Evolutionary conservation across 2,113 vertebrate species (phyloP).

Genomic region (Eupsittula cactorum): DNA sequence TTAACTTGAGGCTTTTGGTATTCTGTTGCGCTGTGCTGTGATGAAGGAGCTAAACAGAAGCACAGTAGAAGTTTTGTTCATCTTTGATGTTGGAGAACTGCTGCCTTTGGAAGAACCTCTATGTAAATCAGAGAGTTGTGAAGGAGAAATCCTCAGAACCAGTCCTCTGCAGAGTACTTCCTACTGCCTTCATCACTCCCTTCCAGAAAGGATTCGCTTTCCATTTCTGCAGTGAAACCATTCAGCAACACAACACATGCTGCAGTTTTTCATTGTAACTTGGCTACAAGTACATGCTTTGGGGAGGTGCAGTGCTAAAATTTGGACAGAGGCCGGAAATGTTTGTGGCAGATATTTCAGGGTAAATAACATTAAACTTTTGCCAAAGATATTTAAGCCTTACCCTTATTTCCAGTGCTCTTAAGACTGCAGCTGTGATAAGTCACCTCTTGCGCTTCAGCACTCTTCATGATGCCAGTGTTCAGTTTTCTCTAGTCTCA

Average conservation of each 20-base stretch:
- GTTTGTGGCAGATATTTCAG: not conserved
- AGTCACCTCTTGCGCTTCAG: not conserved
- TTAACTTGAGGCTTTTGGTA: not conserved
- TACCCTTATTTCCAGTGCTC: not conserved
- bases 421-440: not conserved
- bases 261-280: not conserved
- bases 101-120: not conserved
- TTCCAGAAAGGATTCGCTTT: not conserved
- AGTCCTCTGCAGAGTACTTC: not conserved
- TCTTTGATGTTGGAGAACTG: not conserved
- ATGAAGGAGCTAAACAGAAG: not conserved
- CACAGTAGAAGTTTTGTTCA: not conserved
- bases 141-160: not conserved
- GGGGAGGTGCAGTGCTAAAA: not conserved
- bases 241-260: not conserved
- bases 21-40: not conserved
- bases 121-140: slow-evolving; percentile 2
- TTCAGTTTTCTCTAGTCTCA: not conserved
- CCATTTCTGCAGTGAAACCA: not conserved
- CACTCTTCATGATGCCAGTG: not conserved
- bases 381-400: not conserved
- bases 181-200: not conserved
- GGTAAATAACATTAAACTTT: not conserved
- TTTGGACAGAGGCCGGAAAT: not conserved
- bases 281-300: not conserved